Conservation (phyloP, 23 tunicate species). For the Styela clava region DNA sequence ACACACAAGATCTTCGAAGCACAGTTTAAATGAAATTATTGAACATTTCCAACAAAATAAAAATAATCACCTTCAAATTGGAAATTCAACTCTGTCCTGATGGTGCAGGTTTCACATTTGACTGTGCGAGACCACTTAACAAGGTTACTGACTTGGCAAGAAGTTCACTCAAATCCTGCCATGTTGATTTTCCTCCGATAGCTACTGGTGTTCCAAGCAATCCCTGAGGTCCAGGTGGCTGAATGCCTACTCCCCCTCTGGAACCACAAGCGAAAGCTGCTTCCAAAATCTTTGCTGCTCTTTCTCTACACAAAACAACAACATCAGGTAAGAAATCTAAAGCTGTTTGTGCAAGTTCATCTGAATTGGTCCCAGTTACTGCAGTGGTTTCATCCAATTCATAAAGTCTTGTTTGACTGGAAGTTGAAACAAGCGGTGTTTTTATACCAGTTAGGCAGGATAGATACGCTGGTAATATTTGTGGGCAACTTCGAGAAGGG, state of each 20-base stretch:
- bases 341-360: slow-evolving; percentile 25
- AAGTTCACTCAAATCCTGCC: slow-evolving; percentile 34
- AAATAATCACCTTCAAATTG: background rate
- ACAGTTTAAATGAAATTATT: too few relatives aligned
- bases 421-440: background rate
- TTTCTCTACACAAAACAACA: slow-evolving; percentile 58
- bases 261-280: slow-evolving; percentile 34
- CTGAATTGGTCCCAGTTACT: background rate
- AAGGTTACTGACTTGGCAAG: slow-evolving; percentile 15
- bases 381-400: background rate
- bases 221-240: slow-evolving; percentile 17
- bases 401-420: background rate
- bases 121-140: slow-evolving; percentile 20
- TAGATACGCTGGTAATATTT: slow-evolving; percentile 36
- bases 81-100: background rate
- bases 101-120: background rate
- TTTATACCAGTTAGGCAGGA: slow-evolving; percentile 35
- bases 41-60: too few relatives aligned
- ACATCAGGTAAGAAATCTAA: slow-evolving; percentile 68
- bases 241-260: slow-evolving; percentile 23
- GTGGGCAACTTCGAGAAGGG: slow-evolving; percentile 22
- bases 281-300: slow-evolving; percentile 24
- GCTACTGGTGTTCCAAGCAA: slow-evolving; percentile 19
- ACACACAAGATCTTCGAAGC: too few relatives aligned
- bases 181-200: slow-evolving; percentile 13